Evolutionary conservation across 2,797 vertebrate species (phyloP), one percentile per base, ranked within the genome.

Genomic region (Urophycis tenuis): DNA sequence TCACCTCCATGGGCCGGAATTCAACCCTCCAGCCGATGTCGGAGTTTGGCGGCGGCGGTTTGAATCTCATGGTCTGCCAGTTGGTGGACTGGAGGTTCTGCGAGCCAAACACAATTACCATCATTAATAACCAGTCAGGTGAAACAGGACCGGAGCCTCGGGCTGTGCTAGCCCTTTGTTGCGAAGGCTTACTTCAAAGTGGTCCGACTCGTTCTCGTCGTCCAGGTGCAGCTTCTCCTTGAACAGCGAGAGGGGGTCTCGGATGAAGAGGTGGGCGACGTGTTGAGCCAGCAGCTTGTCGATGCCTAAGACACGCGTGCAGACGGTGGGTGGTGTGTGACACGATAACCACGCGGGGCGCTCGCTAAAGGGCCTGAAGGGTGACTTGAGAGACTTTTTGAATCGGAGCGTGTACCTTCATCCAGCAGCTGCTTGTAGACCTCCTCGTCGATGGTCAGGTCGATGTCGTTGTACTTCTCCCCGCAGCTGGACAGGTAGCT

Each of bases 21-120:
- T 99, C 98, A 4, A 99, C 98, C 90, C 98, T 95, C 98, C 98
- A 99, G 72, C 98, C 98, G 64, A 99, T 99, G 78, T 99, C 97
- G 1, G 98, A 99, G 91, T 99, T 99, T 6, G 98, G 98, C 85
- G 98, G 98, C 4, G 98, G 98, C 15, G 97, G 98, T 84, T 99
- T 99, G 86, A 99, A 99, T 87, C 98, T 94, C 98, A 99, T 99
- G 0, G 97, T 98, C 91, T 99, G 98, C 98, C 98, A 99, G 85
- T 99, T 99, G 85, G 97, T 99, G 30, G 98, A 99, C 83, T 99
- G 98, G 85, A 99, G 94, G 87, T 99, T 99, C 98, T 99, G 78
- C 19, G 90, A 89, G 45, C 60, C 8, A 83, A 77, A 86, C 69
- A 77, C 17, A 73, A 29, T 29, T 1, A 74, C 14, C 3, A 10